Evolutionary conservation across 2,888 invertebrate genomes (phyloP).

Genomic region (Loripinus fragilis): DNA sequence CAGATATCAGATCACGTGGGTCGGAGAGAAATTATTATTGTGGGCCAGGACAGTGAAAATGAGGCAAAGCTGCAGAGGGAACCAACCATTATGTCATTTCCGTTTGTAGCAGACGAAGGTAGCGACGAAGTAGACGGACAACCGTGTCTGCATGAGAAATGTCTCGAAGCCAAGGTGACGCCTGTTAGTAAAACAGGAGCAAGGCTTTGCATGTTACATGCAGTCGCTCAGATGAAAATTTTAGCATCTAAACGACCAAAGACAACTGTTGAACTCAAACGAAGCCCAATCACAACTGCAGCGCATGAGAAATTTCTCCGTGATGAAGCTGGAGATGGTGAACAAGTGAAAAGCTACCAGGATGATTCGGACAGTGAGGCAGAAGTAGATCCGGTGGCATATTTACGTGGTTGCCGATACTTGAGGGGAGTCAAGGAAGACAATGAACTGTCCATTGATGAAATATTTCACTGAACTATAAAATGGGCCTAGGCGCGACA

Average conservation of each 20-base stretch:
- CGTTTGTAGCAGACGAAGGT: neutral
- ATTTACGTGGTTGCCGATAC: neutral
- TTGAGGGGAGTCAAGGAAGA: neutral
- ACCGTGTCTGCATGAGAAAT: neutral
- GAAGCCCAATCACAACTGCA: neutral
- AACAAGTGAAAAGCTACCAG: no score
- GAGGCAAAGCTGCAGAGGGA: neutral
- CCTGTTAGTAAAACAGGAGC: neutral
- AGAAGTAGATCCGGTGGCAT: neutral
- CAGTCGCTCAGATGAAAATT: neutral
- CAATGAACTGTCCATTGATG: neutral
- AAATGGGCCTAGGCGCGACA: no score
- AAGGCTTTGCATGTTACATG: neutral
- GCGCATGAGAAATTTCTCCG: neutral
- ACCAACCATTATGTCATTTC: neutral
- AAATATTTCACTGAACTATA: neutral
- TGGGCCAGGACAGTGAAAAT: neutral
- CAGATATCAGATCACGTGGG: neutral
- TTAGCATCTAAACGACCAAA: neutral
- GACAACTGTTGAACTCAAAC: neutral
- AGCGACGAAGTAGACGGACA: neutral
- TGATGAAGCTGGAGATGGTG: neutral
- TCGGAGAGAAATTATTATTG: neutral
- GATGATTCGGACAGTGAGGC: neutral
- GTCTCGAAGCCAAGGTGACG: neutral